Evolutionary conservation across 1,140 invertebrate species (phyloP).

Genomic region (Centruroides vittatus): DNA sequence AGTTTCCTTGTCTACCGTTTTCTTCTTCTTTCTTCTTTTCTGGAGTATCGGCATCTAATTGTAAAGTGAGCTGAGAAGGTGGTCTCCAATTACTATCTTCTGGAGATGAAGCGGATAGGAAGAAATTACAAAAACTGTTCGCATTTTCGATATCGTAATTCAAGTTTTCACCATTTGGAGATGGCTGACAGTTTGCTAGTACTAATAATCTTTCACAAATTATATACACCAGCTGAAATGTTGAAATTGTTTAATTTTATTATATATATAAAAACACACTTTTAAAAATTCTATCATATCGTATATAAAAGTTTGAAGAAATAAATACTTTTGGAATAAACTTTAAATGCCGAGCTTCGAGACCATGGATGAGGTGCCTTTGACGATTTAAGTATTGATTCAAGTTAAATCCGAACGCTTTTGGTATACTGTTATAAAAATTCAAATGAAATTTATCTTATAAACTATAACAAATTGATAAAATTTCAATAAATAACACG

Average conservation of each 20-base stretch:
- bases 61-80: conserved; percentile 15
- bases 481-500: conserved; percentile 11
- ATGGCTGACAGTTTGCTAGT: conserved; percentile 24
- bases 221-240: conserved; percentile 50
- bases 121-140: conserved; percentile 10
- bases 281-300: too few relatives aligned
- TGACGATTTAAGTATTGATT: conserved; percentile 56
- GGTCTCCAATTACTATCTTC: conserved; percentile 26
- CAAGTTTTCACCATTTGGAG: conserved; percentile 8
- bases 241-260: background rate
- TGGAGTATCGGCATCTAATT: background rate
- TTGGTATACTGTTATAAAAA: conserved; percentile 10
- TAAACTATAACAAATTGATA: conserved; percentile 21
- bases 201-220: conserved; percentile 60
- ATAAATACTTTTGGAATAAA: conserved; percentile 56
- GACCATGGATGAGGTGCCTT: conserved; percentile 56
- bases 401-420: conserved; percentile 44
- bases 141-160: conserved; percentile 10
- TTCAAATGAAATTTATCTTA: background rate
- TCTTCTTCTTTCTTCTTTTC: conserved; percentile 11
- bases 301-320: too few relatives aligned
- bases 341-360: conserved; percentile 58
- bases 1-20: too few relatives aligned
- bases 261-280: too few relatives aligned
- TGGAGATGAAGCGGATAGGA: conserved; percentile 7